Evolutionary conservation across 2,113 vertebrate genomes (phyloP).

Genomic region (Nettapus auritus): DNA sequence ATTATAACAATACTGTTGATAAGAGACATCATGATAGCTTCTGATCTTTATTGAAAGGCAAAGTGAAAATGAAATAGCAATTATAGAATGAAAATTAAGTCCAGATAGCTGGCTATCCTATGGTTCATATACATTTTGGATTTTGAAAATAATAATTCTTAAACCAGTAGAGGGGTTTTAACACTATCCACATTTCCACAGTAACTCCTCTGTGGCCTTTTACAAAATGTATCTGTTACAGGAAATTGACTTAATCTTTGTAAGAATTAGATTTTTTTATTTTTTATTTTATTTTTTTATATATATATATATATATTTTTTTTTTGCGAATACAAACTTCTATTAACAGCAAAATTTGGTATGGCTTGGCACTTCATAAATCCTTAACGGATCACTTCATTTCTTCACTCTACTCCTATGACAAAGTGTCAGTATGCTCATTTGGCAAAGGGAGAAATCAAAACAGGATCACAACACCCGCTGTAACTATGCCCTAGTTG

Average conservation of each 20-base stretch:
- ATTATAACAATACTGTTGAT: background rate
- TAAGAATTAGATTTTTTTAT: background rate
- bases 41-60: background rate
- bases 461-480: background rate
- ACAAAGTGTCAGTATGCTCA: background rate
- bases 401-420: background rate
- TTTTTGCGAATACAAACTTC: background rate
- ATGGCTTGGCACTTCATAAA: background rate
- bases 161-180: background rate
- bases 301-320: no score
- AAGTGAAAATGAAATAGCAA: background rate
- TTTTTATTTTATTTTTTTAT: no score
- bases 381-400: background rate
- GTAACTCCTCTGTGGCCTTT: background rate
- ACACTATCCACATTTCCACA: background rate
- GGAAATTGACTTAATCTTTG: background rate
- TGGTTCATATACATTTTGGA: background rate
- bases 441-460: background rate
- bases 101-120: background rate
- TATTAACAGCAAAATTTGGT: background rate
- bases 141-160: background rate
- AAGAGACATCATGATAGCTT: background rate
- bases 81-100: background rate
- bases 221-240: background rate
- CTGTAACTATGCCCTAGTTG: background rate